Evolutionary conservation across 64 coral and sea anemone species (phyloP).

Genomic region (Porites australiensis): DNA sequence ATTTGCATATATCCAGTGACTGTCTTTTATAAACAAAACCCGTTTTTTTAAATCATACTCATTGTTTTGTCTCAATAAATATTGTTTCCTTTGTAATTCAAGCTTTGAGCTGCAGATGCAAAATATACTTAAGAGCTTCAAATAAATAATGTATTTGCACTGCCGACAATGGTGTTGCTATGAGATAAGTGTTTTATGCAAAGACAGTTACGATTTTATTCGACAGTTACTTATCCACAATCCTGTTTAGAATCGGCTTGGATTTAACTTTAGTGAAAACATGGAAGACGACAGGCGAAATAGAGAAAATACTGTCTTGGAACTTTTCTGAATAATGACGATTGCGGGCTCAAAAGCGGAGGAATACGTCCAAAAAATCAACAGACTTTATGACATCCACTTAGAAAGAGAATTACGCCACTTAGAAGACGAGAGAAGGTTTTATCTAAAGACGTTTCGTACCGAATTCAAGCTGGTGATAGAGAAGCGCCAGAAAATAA

Average conservation of each 20-base stretch:
- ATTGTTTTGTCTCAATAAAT: background rate
- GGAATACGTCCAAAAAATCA: slow-evolving; percentile 58
- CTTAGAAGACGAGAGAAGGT: slow-evolving; percentile 32
- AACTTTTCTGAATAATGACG: background rate
- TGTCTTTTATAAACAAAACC: background rate
- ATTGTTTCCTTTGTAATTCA: background rate
- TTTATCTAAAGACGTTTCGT: slow-evolving; percentile 70
- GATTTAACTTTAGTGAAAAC: too few species aligned
- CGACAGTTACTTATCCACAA: too few species aligned
- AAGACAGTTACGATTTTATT: background rate
- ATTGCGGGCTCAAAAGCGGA: slow-evolving; percentile 47
- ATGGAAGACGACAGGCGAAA: background rate
- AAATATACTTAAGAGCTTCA: background rate
- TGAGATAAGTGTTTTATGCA: background rate
- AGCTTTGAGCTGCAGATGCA: background rate
- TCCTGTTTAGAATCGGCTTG: too few species aligned
- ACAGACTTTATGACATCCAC: slow-evolving; percentile 48
- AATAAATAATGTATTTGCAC: slow-evolving; percentile 31
- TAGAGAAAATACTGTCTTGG: background rate
- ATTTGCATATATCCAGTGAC: too few species aligned
- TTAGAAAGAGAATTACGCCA: slow-evolving; percentile 41
- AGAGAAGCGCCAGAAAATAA: slow-evolving; percentile 54
- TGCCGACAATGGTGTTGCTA: background rate
- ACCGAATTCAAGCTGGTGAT: slow-evolving; percentile 1
- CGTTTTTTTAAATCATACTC: background rate